These are phyloP conservation scores for Urocolius indicus DNA, from an alignment of 2,113 vertebrate species.

Conservation along the genomic window DNA sequence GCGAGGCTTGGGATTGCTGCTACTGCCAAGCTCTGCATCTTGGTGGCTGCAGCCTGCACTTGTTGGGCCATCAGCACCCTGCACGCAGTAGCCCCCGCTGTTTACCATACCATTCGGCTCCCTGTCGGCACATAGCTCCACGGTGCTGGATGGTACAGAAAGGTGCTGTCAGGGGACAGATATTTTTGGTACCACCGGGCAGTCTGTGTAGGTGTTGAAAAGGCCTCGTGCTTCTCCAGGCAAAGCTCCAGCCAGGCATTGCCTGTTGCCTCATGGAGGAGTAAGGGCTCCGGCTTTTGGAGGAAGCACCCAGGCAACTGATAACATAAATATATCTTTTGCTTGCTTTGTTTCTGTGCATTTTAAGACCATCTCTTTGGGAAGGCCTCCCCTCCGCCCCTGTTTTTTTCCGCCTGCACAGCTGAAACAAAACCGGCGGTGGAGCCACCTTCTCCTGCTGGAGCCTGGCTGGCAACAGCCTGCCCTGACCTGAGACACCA, in stretches of 20 bases:
- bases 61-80: slow-evolving; percentile 38
- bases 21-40: background rate
- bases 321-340: slow-evolving; percentile 58
- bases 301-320: slow-evolving; percentile 12
- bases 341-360: slow-evolving; percentile 68
- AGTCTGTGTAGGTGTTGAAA: background rate
- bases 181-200: background rate
- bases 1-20: slow-evolving; percentile 1
- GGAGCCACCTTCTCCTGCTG: slow-evolving; percentile 77
- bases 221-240: background rate
- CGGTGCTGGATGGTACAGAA: slow-evolving; percentile 37
- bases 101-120: slow-evolving; percentile 50
- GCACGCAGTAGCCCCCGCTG: background rate
- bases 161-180: background rate
- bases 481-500: slow-evolving; percentile 84
- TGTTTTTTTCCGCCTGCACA: slow-evolving; percentile 59
- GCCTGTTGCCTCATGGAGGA: background rate
- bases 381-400: slow-evolving; percentile 62
- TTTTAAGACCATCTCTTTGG: slow-evolving; percentile 68
- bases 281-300: background rate
- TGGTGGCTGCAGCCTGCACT: slow-evolving; percentile 58
- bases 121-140: background rate
- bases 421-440: slow-evolving; percentile 70
- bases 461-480: slow-evolving; percentile 80
- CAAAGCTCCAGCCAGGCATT: background rate